Evolutionary conservation across 2,113 vertebrate species (phyloP).

Genomic region (Oncorhynchus tshawytscha): DNA sequence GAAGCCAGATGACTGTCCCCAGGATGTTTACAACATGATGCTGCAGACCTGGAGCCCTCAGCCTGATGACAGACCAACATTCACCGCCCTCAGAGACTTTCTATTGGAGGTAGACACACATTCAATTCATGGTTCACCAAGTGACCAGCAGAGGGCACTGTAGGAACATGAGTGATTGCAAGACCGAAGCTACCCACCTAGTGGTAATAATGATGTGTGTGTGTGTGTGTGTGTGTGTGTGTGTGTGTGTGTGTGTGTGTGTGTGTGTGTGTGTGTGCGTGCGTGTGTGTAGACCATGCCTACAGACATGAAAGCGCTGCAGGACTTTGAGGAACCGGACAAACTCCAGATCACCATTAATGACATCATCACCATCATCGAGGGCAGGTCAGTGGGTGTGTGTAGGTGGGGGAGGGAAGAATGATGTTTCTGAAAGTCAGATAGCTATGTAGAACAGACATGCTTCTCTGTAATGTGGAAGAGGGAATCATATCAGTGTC

Average conservation of each 20-base stretch:
- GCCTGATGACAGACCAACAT: slow-evolving; percentile 92
- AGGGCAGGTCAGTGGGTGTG: slow-evolving; percentile 84
- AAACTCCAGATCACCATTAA: slow-evolving; percentile 93
- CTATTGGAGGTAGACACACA: slow-evolving; percentile 82
- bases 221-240: background rate
- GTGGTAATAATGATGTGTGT: too few relatives aligned
- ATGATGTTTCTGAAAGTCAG: too few relatives aligned
- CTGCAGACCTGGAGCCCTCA: slow-evolving; percentile 97
- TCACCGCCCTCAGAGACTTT: slow-evolving; percentile 91
- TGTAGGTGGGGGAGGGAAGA: too few relatives aligned
- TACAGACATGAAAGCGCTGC: slow-evolving; percentile 94
- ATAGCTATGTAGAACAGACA: too few relatives aligned
- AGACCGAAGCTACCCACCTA: too few relatives aligned
- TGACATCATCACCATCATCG: slow-evolving; percentile 96
- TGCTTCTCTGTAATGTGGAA: too few relatives aligned
- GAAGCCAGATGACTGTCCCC: slow-evolving; percentile 93
- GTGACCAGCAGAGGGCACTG: too few relatives aligned
- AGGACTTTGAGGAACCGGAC: slow-evolving; percentile 93
- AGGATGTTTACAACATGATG: slow-evolving; percentile 97
- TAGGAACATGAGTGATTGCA: too few relatives aligned
- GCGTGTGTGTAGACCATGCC: slow-evolving; percentile 82
- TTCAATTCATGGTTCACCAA: too few relatives aligned
- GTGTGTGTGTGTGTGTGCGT: slow-evolving; percentile 18
- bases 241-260: slow-evolving; percentile 20
- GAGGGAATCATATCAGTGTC: too few relatives aligned